These are phyloP conservation scores for Ictidomys tridecemlineatus DNA, from an alignment of 2,113 vertebrate species.

Conservation along the genomic window DNA sequence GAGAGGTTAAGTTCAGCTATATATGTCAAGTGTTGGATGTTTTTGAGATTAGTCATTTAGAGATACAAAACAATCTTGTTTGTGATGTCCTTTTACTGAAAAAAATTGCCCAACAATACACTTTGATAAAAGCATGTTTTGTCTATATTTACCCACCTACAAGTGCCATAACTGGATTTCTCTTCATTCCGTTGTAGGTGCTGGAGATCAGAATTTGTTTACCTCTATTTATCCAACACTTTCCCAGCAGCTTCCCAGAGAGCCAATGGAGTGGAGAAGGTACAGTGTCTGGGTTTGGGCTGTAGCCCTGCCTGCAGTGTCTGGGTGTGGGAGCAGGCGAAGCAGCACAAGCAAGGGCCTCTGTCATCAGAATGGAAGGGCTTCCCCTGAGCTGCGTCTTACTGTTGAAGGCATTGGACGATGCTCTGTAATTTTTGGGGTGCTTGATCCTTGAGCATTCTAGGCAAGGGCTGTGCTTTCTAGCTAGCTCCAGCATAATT, in stretches of 20 bases:
- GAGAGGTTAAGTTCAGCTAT: neutral
- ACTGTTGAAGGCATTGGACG: neutral
- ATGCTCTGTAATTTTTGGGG: neutral
- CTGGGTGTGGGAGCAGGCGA: neutral
- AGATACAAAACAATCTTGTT: neutral
- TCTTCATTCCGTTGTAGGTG: constrained; percentile 89
- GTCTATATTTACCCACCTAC: neutral
- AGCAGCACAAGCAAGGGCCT: neutral
- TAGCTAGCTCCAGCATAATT: neutral
- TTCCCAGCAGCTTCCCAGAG: constrained; percentile 96
- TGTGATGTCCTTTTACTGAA: neutral
- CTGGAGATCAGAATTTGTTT: constrained; percentile 96
- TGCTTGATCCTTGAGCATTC: no score
- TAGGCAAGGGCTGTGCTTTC: no score
- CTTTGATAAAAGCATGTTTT: neutral
- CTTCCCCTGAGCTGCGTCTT: rapidly evolving
- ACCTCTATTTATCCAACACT: constrained; percentile 94
- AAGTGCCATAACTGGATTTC: constrained; percentile 50
- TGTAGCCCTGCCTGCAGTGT: neutral
- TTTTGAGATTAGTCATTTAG: neutral
- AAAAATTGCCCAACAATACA: constrained; percentile 25
- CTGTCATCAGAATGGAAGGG: neutral
- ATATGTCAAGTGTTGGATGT: neutral
- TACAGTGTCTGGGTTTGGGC: constrained; percentile 66
- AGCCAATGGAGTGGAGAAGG: constrained; percentile 99